Percentiles rank a stretch among this genome's conserved stretches.
These are phyloP conservation scores for Diaphora mendica DNA, from an alignment of 2,888 invertebrate genomes.

Conservation along the genomic window DNA sequence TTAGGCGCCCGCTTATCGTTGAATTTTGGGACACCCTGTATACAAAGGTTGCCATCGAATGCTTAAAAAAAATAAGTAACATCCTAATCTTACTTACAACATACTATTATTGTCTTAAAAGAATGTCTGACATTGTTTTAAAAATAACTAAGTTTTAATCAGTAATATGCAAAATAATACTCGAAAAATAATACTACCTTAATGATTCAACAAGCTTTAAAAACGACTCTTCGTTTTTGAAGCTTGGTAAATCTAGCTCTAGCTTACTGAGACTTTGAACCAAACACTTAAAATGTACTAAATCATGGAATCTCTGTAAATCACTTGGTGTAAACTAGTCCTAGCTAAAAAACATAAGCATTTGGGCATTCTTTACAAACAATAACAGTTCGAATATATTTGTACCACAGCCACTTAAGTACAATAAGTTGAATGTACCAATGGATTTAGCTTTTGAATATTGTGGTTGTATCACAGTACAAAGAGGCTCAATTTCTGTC, in stretches of 20 bases:
- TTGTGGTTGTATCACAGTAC: background rate
- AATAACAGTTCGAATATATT: background rate
- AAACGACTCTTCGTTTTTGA: no score
- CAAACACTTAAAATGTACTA: no score
- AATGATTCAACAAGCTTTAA: no score
- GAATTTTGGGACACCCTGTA: no score
- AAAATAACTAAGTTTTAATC: no score
- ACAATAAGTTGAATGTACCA: background rate
- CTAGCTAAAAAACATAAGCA: background rate
- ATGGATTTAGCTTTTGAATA: background rate
- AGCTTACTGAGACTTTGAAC: no score
- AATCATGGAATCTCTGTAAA: background rate
- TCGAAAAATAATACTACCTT: no score
- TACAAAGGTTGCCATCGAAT: background rate
- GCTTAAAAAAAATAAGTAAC: background rate
- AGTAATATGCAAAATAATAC: no score
- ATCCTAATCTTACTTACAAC: background rate
- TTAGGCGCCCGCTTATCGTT: no score
- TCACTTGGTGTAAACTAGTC: background rate
- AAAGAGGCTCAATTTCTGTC: slow-evolving; percentile 24
- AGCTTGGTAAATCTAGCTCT: no score
- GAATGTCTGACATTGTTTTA: background rate
- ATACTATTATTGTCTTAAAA: background rate
- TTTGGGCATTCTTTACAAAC: background rate
- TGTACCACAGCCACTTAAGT: slow-evolving; percentile 1